These are phyloP conservation scores for Glandiceps talaboti DNA, from an alignment of 53 echinoderm and acorn worm genomes.

Conservation along the genomic window DNA sequence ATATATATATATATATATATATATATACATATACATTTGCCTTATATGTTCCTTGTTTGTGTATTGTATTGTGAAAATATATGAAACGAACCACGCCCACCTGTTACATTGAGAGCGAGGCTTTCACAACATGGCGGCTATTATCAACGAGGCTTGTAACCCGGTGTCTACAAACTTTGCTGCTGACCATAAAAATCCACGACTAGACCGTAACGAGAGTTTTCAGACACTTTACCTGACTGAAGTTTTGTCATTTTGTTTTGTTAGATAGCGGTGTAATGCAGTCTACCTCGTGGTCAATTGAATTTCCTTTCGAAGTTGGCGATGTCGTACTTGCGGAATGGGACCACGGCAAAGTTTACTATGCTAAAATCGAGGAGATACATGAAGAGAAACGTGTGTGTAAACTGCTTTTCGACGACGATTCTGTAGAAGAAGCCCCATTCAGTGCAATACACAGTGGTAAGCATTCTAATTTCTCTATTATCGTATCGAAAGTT, in stretches of 20 bases:
- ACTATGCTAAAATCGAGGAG: not conserved
- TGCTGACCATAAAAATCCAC: not conserved
- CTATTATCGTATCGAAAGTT: too few relatives aligned
- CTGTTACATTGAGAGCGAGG: not conserved
- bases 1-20: too few relatives aligned
- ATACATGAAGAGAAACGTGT: not conserved
- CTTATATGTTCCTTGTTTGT: not conserved
- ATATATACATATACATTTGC: not conserved
- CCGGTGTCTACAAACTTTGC: not conserved
- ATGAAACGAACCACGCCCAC: not conserved
- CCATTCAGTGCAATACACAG: not conserved
- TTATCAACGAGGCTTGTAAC: not conserved
- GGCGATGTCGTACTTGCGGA: not conserved
- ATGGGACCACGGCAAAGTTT: constrained; percentile 1
- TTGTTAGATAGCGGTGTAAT: not conserved
- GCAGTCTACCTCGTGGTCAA: not conserved
- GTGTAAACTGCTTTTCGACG: not conserved
- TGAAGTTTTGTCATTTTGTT: not conserved
- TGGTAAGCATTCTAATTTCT: not conserved
- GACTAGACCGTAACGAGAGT: not conserved
- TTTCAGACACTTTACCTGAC: not conserved
- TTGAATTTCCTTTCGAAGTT: not conserved
- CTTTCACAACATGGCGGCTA: not conserved
- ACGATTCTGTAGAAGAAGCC: not conserved
- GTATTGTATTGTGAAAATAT: not conserved